Evolutionary conservation across 1,140 invertebrate genomes (phyloP).

Genomic region (Paralvinella palmiformis): DNA sequence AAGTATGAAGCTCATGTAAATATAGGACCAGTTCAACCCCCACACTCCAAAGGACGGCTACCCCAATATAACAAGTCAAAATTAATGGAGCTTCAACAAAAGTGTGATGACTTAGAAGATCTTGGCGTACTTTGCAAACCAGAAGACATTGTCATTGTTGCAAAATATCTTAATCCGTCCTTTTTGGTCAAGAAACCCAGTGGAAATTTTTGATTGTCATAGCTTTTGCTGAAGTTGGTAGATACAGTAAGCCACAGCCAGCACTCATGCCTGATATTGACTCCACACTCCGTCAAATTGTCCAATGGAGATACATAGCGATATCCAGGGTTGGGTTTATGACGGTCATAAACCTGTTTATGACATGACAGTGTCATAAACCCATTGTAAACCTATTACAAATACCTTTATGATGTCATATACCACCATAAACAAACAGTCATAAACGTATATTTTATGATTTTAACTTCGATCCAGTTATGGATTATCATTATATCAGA

Average conservation of each 20-base stretch:
- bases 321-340: no score
- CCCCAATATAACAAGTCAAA: slow-evolving; percentile 22
- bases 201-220: slow-evolving; percentile 26
- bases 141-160: slow-evolving; percentile 19
- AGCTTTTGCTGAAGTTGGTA: slow-evolving; percentile 25
- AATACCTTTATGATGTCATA: no score
- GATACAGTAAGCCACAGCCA: slow-evolving; percentile 19
- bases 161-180: slow-evolving; percentile 22
- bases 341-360: no score
- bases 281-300: not conserved
- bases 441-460: no score
- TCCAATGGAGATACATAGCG: slow-evolving; percentile 21
- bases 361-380: no score
- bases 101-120: slow-evolving; percentile 25
- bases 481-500: no score
- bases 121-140: slow-evolving; percentile 16
- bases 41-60: slow-evolving; percentile 24
- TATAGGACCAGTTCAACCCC: slow-evolving; percentile 27
- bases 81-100: slow-evolving; percentile 20
- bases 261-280: slow-evolving; percentile 16
- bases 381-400: no score
- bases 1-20: slow-evolving; percentile 24
- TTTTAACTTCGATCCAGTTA: no score
- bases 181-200: slow-evolving; percentile 23
- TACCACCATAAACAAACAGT: no score